These are phyloP conservation scores for Parasteatoda lunata DNA, from an alignment of 2,888 invertebrate genomes.

Conservation along the genomic window DNA sequence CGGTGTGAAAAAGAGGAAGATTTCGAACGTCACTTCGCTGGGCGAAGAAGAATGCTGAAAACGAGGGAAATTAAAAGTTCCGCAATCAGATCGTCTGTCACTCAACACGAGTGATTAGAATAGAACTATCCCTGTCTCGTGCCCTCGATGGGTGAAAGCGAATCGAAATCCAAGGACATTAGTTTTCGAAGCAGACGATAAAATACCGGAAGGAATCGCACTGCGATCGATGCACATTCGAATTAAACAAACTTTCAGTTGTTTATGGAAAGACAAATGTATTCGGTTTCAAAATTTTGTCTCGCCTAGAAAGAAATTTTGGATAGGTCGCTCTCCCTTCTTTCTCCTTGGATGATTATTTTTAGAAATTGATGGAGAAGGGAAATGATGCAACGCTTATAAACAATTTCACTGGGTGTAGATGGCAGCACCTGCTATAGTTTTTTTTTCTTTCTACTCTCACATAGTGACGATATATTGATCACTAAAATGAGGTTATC, in stretches of 20 bases:
- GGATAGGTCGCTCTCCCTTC: too few relatives aligned
- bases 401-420: neutral
- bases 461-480: neutral
- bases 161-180: slow-evolving; percentile 19
- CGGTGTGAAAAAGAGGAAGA: neutral
- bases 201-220: slow-evolving; percentile 1
- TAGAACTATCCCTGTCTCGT: neutral
- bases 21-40: neutral
- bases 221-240: too few relatives aligned
- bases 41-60: neutral
- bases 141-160: neutral
- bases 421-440: neutral
- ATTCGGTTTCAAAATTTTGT: too few relatives aligned
- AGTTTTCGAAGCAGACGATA: neutral
- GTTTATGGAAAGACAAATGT: too few relatives aligned
- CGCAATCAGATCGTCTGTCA: neutral
- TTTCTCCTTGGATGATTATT: neutral
- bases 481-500: neutral
- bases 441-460: neutral
- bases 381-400: neutral
- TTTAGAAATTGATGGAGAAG: neutral
- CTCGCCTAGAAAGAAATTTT: too few relatives aligned
- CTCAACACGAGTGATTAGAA: neutral
- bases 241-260: too few relatives aligned
- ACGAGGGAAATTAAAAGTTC: neutral